A percentile compares a stretch with the other conserved stretches of the same genome.
phyloP scores from a whole-genome alignment of 1,140 invertebrate species.

The Aradophagus sp. region DNA sequence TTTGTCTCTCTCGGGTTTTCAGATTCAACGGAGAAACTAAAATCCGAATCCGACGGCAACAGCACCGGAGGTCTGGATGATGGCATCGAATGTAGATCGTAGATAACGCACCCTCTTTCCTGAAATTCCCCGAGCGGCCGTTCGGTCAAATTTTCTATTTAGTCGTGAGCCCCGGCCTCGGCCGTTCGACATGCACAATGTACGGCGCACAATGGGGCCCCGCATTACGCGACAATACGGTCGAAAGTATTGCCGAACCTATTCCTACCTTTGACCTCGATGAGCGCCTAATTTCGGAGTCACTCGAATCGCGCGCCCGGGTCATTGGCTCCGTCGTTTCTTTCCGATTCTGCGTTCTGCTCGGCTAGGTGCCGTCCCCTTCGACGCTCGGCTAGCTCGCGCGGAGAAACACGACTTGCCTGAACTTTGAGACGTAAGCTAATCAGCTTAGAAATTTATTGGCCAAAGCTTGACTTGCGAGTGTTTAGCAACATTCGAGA shows the following conservation, averaged over 20 bases:
- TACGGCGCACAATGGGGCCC: background rate
- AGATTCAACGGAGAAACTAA: conserved; percentile 17
- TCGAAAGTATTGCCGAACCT: conserved; percentile 10
- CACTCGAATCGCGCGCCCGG: conserved; percentile 6
- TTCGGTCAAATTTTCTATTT: conserved; percentile 53
- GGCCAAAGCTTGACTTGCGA: too few relatives aligned
- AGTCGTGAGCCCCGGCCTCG: conserved; percentile 21
- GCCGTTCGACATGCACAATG: conserved; percentile 32
- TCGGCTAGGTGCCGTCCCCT: too few relatives aligned
- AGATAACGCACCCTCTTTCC: conserved; percentile 43
- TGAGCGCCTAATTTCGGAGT: too few relatives aligned
- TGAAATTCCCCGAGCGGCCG: conserved; percentile 35
- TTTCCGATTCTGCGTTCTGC: too few relatives aligned
- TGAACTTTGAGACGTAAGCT: too few relatives aligned
- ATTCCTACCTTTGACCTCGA: too few relatives aligned
- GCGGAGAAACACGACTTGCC: too few relatives aligned
- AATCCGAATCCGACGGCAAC: conserved; percentile 10
- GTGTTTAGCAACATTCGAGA: too few relatives aligned
- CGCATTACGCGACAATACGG: conserved; percentile 22
- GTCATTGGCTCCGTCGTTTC: conserved; percentile 37
- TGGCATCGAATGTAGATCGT: conserved; percentile 27
- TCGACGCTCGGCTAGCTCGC: too few relatives aligned
- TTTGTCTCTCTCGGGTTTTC: background rate
- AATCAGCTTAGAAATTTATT: too few relatives aligned
- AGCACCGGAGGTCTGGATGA: conserved; percentile 17